Evolutionary conservation across 2,888 invertebrate species (phyloP).

Genomic region (Idaea straminata): DNA sequence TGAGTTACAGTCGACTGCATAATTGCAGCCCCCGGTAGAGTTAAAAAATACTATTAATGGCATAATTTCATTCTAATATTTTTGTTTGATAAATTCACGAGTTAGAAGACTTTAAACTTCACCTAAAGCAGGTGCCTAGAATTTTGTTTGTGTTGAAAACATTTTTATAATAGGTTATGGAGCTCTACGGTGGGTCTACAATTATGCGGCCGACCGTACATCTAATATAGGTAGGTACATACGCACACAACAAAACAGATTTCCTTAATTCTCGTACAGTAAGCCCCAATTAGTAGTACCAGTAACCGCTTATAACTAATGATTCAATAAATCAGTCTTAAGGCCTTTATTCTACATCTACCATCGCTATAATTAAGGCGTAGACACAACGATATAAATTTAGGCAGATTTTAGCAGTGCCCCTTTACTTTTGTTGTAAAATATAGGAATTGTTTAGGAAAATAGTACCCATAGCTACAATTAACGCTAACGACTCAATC

Average conservation of each 20-base stretch:
- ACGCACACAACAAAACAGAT: background rate
- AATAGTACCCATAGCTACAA: conserved; percentile 1
- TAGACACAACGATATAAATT: conserved; percentile 50
- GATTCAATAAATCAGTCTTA: conserved; percentile 72
- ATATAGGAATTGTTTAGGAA: background rate
- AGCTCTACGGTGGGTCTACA: no score
- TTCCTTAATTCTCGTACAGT: conserved; percentile 33
- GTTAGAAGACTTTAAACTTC: no score
- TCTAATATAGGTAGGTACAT: background rate
- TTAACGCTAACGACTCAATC: conserved; percentile 1
- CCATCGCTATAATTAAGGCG: conserved; percentile 71
- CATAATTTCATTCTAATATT: no score
- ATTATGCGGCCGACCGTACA: no score
- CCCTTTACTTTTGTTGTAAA: background rate
- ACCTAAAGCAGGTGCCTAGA: no score
- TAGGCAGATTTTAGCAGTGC: conserved; percentile 36
- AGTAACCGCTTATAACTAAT: conserved; percentile 71
- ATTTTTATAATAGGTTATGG: no score
- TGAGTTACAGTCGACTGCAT: no score
- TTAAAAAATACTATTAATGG: no score
- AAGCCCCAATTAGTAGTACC: conserved; percentile 57
- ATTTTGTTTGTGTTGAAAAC: no score
- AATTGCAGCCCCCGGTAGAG: no score
- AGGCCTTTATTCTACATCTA: conserved; percentile 73
- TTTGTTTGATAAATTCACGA: no score